Percentiles rank a stretch among this genome's conserved stretches.
Evolutionary conservation across 2,113 vertebrate species (phyloP).

Genomic region (Platysternon megacephalum): DNA sequence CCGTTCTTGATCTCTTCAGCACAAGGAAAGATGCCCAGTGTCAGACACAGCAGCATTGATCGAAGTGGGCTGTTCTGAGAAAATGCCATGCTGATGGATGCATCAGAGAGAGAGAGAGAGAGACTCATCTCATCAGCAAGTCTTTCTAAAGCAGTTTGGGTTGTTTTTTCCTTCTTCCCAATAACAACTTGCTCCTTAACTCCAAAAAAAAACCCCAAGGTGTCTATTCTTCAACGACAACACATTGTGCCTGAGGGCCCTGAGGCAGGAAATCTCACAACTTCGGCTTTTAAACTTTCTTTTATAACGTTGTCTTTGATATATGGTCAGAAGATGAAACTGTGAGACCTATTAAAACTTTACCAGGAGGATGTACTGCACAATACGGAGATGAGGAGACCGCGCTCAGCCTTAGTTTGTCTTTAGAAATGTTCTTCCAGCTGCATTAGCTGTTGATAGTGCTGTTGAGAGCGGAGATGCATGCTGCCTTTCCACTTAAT

Average conservation of each 20-base stretch:
- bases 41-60: background rate
- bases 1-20: background rate
- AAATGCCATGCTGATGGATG: background rate
- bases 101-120: background rate
- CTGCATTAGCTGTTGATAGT: background rate
- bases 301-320: background rate
- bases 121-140: fast-evolving
- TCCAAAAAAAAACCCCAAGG: fast-evolving
- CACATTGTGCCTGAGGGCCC: fast-evolving
- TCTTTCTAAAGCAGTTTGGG: background rate
- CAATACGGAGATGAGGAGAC: background rate
- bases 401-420: background rate
- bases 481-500: background rate
- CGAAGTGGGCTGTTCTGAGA: background rate
- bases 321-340: background rate
- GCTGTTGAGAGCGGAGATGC: background rate
- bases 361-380: background rate
- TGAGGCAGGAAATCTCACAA: background rate
- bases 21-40: background rate
- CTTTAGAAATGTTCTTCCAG: background rate
- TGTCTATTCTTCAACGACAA: background rate
- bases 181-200: background rate
- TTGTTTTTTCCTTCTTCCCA: background rate
- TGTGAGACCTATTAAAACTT: background rate
- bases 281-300: fast-evolving